phyloP scores from a whole-genome alignment of 1,140 invertebrate species.

The Phenacoccus solenopsis region DNA sequence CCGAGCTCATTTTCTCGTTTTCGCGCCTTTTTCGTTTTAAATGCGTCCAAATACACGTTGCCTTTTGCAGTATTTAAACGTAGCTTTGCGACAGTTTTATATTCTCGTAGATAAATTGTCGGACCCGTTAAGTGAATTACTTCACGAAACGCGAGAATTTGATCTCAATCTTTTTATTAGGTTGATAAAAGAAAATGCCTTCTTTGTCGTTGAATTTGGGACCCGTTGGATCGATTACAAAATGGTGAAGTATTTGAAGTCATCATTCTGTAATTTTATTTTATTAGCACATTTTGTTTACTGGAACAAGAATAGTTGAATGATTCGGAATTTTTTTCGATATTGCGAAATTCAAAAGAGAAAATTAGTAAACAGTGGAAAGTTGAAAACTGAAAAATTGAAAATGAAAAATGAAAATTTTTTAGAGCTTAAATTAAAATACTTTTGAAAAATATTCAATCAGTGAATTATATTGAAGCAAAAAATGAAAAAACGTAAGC shows the following conservation, averaged over 20 bases:
- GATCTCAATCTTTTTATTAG: neutral
- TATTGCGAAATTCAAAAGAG: too few species aligned
- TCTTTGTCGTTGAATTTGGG: neutral
- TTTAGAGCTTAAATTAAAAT: too few species aligned
- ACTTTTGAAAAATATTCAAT: too few species aligned
- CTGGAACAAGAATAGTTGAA: too few species aligned
- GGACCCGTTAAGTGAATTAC: neutral
- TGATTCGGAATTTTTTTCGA: too few species aligned
- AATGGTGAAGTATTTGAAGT: neutral
- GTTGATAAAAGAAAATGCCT: neutral
- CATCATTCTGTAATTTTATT: neutral
- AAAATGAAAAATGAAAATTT: too few species aligned
- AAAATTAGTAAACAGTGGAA: too few species aligned
- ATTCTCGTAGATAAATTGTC: neutral
- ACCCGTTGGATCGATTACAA: neutral
- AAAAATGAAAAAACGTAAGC: too few species aligned
- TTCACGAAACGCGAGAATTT: neutral
- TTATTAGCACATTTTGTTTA: too few species aligned
- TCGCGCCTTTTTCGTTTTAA: neutral
- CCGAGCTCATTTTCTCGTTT: neutral
- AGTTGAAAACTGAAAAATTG: too few species aligned
- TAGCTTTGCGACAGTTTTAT: neutral
- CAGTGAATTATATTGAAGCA: too few species aligned
- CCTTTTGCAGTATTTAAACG: neutral
- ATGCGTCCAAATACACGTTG: neutral